phyloP scores from a whole-genome alignment of 2,888 invertebrate species.

The Thymelicus acteon region DNA sequence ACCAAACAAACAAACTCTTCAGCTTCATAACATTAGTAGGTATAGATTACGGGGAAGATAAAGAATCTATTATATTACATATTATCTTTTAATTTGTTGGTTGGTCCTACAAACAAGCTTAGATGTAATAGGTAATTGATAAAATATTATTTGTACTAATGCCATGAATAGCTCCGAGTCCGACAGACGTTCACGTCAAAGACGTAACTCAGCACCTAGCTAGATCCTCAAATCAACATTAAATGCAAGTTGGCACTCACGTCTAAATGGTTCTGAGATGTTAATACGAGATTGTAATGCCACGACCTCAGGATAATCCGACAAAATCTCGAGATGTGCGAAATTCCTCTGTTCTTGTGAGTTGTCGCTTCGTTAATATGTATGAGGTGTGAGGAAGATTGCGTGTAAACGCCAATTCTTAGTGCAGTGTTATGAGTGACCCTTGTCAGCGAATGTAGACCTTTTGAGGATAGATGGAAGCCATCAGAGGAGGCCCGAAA shows the following conservation, averaged over 20 bases:
- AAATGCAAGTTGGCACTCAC: background rate
- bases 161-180: too few relatives aligned
- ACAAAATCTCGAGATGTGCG: constrained; percentile 53
- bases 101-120: too few relatives aligned
- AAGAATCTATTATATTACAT: too few relatives aligned
- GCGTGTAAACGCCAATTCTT: constrained; percentile 57
- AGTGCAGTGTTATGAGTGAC: constrained; percentile 65
- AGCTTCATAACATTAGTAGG: too few relatives aligned
- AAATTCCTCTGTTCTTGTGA: constrained; percentile 52
- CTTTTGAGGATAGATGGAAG: constrained; percentile 62
- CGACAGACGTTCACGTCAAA: background rate
- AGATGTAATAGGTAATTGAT: too few relatives aligned
- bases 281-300: constrained; percentile 19
- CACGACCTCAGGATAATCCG: constrained; percentile 36
- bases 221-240: constrained; percentile 6
- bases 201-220: background rate
- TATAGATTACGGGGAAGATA: too few relatives aligned
- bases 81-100: too few relatives aligned
- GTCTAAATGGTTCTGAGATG: constrained; percentile 18
- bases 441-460: constrained; percentile 72
- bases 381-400: constrained; percentile 63
- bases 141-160: too few relatives aligned
- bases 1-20: too few relatives aligned
- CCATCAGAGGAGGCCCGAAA: constrained; percentile 60
- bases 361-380: constrained; percentile 63